Base-by-base conservation (phyloP, 2,113 vertebrate species). In the Pantherophis guttatus region DNA sequence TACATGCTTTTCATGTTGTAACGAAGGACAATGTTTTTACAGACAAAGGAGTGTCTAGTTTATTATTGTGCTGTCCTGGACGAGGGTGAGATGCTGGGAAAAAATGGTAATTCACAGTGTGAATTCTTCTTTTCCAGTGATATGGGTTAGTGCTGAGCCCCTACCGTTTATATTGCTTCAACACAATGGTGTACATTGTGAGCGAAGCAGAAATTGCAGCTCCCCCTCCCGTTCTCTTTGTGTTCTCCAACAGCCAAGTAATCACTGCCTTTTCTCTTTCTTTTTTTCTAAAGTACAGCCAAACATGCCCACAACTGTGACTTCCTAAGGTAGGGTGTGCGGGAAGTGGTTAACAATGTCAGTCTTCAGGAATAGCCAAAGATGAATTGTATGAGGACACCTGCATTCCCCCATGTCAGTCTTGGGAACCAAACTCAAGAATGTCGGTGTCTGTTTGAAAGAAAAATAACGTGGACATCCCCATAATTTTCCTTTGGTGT, bases 21-120 rank as follows among this genome's bases (percentile, higher is more conserved):
- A 97, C 96, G 97, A 98, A 97, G 97, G 97, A 98, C 97, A 98
- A 97, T 98, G 97, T 98, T 97, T 96, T 97, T 97, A 96, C 96
- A 97, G 97, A 98, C 97, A 98, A 98, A 98, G 96, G 95, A 95
- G 97, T 95, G 98, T 98, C 97, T 97, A 95, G 95, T 96, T 98
- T 97, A 97, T 97, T 98, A 97, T 98, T 97, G 97, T 95, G 97
- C 97, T 97, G 96, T 97, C 97, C 97, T 97, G 97, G 96, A 97
- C 94, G 94, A 95, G 96, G 1, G 8, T 95, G 97, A 94, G 97
- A 97, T 97, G 97, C 98, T 98, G 97, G 97, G 97, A 94, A 95
- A 98, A 98, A 98, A 98, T 98, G 97, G 97, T 98, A 98, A 98
- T 98, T 98, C 97, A 97, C 97, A 97, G 97, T 97, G 95, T 98